A percentile compares a stretch with the other conserved stretches of the same genome.
phyloP scores from a whole-genome alignment of 2,888 invertebrate species.

The Aspidiotus rigidus region DNA sequence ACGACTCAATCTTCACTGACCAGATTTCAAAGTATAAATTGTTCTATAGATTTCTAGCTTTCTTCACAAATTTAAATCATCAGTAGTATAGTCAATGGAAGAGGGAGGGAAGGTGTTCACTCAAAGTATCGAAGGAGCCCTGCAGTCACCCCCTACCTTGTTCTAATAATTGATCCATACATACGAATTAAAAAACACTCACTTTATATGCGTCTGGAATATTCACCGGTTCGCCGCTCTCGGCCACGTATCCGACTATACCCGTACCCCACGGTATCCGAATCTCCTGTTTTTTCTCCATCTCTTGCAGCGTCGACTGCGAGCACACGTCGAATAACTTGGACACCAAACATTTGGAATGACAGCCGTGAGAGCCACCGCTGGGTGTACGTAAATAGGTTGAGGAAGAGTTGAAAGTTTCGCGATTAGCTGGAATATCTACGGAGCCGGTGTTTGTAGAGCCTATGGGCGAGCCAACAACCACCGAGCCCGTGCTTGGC shows the following conservation, averaged over 20 bases:
- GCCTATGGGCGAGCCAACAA: constrained; percentile 37
- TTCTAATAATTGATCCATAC: too few species aligned
- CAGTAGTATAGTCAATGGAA: too few species aligned
- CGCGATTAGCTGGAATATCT: constrained; percentile 13
- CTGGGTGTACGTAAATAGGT: constrained; percentile 29
- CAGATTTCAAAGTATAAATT: too few species aligned
- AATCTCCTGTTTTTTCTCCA: constrained; percentile 86
- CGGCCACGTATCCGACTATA: constrained; percentile 89
- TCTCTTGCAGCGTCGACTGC: constrained; percentile 81
- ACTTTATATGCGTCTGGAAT: constrained; percentile 94
- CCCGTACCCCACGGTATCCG: constrained; percentile 90
- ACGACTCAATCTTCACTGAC: too few species aligned
- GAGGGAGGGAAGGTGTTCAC: too few species aligned
- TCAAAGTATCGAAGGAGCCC: too few species aligned
- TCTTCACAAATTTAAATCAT: too few species aligned
- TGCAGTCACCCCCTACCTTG: too few species aligned
- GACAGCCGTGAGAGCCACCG: constrained; percentile 36
- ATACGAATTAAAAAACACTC: constrained; percentile 35
- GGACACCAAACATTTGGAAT: constrained; percentile 69
- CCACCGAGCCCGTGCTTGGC: constrained; percentile 36
- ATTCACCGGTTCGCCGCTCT: constrained; percentile 85
- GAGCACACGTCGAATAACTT: constrained; percentile 93
- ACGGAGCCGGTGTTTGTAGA: constrained; percentile 38
- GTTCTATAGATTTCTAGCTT: too few species aligned
- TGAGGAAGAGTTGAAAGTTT: constrained; percentile 34